phyloP scores from a whole-genome alignment of 1,140 invertebrate species.

The Drosophila guanche region DNA sequence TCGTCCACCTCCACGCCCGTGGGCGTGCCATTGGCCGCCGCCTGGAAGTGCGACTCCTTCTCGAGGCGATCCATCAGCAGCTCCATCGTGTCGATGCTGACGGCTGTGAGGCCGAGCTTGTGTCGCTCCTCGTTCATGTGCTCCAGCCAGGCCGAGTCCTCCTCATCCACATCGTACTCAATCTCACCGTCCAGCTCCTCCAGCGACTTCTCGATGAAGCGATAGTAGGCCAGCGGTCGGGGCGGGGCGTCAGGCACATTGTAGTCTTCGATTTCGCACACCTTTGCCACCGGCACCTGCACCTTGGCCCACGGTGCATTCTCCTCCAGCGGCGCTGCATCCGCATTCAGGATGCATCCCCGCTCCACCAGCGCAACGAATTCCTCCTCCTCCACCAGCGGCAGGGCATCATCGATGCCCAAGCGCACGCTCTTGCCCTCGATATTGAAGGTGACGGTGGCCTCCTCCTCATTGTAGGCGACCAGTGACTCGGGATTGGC shows the following conservation, averaged over 20 bases:
- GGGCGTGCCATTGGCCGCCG: slow-evolving; percentile 85
- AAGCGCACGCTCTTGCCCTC: slow-evolving; percentile 87
- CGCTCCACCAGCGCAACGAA: slow-evolving; percentile 84
- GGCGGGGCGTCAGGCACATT: slow-evolving; percentile 91
- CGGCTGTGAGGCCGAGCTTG: slow-evolving; percentile 87
- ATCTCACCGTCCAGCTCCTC: slow-evolving; percentile 97
- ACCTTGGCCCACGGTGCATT: slow-evolving; percentile 85
- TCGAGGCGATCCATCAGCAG: slow-evolving; percentile 98
- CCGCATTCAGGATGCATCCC: slow-evolving; percentile 84
- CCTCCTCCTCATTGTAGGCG: slow-evolving; percentile 85
- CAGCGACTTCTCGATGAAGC: slow-evolving; percentile 96
- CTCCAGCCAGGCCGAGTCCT: slow-evolving; percentile 96
- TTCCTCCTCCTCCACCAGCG: slow-evolving; percentile 87
- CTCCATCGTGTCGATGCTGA: slow-evolving; percentile 95
- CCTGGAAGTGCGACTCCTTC: slow-evolving; percentile 97
- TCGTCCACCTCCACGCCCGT: slow-evolving; percentile 93
- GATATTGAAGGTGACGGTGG: slow-evolving; percentile 93
- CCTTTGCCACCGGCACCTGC: slow-evolving; percentile 92
- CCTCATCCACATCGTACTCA: slow-evolving; percentile 99
- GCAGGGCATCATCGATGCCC: slow-evolving; percentile 86
- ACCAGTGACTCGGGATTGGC: slow-evolving; percentile 84
- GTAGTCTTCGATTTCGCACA: slow-evolving; percentile 91
- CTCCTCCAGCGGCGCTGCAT: slow-evolving; percentile 85
- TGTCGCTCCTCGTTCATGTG: slow-evolving; percentile 93
- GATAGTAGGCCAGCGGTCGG: slow-evolving; percentile 91